Percentiles rank a stretch among this genome's conserved stretches.
Conservation (phyloP, 2,113 vertebrate species). For the Tonatia bakeri region DNA sequence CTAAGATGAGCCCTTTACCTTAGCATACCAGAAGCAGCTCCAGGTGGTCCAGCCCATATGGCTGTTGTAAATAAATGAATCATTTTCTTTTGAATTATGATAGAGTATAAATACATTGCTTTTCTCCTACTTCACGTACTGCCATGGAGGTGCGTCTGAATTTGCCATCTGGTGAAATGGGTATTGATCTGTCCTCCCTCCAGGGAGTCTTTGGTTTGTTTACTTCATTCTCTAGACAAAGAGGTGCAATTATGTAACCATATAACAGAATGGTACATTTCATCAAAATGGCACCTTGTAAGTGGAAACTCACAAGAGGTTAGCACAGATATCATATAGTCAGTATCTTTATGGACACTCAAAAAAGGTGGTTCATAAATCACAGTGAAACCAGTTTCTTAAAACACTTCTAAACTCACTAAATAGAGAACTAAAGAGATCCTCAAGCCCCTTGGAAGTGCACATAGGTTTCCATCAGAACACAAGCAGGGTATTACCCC, state of each 20-base stretch:
- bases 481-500: not conserved
- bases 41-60: not conserved
- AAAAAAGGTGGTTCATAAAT: not conserved
- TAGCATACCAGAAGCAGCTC: not conserved
- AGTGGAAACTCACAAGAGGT: not conserved
- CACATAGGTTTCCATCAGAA: not conserved
- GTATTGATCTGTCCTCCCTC: constrained; percentile 12
- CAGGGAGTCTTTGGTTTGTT: not conserved
- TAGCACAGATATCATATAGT: not conserved
- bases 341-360: not conserved
- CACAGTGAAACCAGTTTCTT: not conserved
- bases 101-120: not conserved
- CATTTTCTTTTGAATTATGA: constrained; percentile 20
- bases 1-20: not conserved
- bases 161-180: not conserved
- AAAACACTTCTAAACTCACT: not conserved
- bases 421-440: not conserved
- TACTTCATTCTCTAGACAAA: constrained; percentile 22
- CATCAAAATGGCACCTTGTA: constrained; percentile 22
- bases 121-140: not conserved
- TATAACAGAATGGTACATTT: not conserved
- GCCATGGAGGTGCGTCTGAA: not conserved
- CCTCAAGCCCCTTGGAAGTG: not conserved
- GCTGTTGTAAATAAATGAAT: not conserved
- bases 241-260: not conserved